phyloP scores from a whole-genome alignment of 1,140 invertebrate genomes.

The Temnothorax curvispinosus region DNA sequence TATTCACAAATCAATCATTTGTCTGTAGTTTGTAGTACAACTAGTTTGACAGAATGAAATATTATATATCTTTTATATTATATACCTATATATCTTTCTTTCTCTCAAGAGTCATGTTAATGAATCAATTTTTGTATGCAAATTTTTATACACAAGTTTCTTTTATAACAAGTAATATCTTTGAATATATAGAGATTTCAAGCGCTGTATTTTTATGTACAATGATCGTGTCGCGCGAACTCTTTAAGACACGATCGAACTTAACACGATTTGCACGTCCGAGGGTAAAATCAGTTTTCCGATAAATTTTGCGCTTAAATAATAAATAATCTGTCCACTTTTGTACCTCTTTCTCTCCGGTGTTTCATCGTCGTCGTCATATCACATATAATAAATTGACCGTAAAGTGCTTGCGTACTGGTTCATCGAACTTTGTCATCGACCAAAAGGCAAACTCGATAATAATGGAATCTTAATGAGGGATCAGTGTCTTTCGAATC shows the following conservation, averaged over 20 bases:
- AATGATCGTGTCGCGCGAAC: not conserved
- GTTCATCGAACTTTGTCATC: slow-evolving; percentile 49
- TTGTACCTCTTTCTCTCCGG: not conserved
- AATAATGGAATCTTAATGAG: slow-evolving; percentile 48
- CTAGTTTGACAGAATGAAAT: slow-evolving; percentile 7
- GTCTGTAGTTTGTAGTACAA: not conserved
- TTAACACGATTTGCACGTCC: slow-evolving; percentile 20
- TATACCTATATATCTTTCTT: not conserved
- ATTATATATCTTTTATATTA: not conserved
- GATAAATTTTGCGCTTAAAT: slow-evolving; percentile 27
- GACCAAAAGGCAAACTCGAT: slow-evolving; percentile 29
- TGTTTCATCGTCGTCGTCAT: not conserved
- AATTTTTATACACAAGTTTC: not conserved
- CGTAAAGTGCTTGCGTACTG: not conserved
- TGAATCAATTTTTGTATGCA: not conserved
- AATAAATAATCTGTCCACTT: slow-evolving; percentile 43
- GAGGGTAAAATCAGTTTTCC: not conserved
- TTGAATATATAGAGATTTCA: not conserved
- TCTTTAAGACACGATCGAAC: not conserved
- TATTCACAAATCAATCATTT: not conserved
- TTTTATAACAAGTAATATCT: not conserved
- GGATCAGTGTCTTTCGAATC: slow-evolving; percentile 41
- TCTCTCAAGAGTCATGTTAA: not conserved
- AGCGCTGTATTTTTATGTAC: not conserved
- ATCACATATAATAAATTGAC: slow-evolving; percentile 39